Evolutionary conservation across 1,140 invertebrate genomes (phyloP), one percentile per base, ranked within the genome.

Genomic region (Drosophila quadrilineata): DNA sequence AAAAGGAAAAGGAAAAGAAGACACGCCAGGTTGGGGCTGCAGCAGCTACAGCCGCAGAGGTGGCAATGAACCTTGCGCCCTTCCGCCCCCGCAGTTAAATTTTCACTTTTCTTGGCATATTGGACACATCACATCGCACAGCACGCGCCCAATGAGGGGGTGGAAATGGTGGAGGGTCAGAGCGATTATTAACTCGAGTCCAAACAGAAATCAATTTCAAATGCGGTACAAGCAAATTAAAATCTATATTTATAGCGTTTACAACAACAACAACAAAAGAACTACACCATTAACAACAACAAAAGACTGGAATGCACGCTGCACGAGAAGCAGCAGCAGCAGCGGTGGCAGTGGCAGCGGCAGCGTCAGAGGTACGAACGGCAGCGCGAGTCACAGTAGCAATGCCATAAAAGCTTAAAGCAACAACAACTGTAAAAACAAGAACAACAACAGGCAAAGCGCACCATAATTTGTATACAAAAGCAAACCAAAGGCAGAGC

Each of bases 391-490:
- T 17, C 36, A n/a, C 35, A 22, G 40, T 16, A 17, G 35, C n/a
- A 28, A 53, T 53, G 41, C 68, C 57, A 76, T 76, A 77, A 68
- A 76, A 76, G 73, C 73, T 71, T 62, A 76, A 76, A 72, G 48
- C 69, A 74, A 74, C 68, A 73, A 63, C 65, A 75, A 75, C 66
- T 72, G 70, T 60, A 74, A 62, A 68, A 74, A 66, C 64, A 74
- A 79, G 29, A 70, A 77, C 53, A 65, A 65, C 36, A 50, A 49
- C 56, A 22, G 22, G 54, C 62, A 41, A 53, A 60, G 31, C 49
- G 49, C 64, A 62, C 70, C 56, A 79, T 76, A 67, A 76, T 79
- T 79, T 74, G 75, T 79, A 79, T 73, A 79, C 75, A 80, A 79
- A 79, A 74, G 65, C 71, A 63, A 58, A 62, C 31, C 57, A 35